Base-by-base conservation (phyloP, 2,888 invertebrate genomes). In the Drosophila imparisetae region DNA sequence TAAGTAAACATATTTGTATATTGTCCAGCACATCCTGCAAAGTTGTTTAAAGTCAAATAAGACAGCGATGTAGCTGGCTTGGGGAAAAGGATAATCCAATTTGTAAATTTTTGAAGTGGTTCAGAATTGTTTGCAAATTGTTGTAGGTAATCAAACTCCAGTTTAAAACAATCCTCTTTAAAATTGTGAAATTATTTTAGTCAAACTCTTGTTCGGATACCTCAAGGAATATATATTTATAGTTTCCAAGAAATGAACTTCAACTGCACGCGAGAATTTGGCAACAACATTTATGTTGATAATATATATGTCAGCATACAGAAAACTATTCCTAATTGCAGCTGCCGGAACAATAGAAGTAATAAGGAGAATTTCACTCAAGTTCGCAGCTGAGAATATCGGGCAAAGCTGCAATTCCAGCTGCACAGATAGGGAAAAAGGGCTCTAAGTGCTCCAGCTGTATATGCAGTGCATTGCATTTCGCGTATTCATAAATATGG, bases 401-500 rank as follows among this genome's bases (percentile, higher is more conserved):
- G 13, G 15, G 15, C 45, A 45, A 45, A 24, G 24, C 53, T 75
- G 77, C 63, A 66, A 45, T 67, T 24, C 27, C 27, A 24, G 24
- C 15, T 64, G 76, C 76, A 54, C 50, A 80, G 77, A 78, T 80
- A 78, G 72, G 72, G 29, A 8, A 10, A 66, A 48, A n/a, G 2
- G 8, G 69, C 55, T 60, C 63, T 32, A 66, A 76, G 72, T 78
- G 72, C 53, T 27, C 8, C 34, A 30, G 52, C 52, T 64, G n/a
- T n/a, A 53, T 66, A 73, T 59, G 67, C 58, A 75, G 66, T 72
- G 72, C 72, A 76, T 80, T 72, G 66, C 77, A 30, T 60, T 67
- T 55, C 76, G 65, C 55, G 80, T 71, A 80, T 80, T 78, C 81
- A 80, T 76, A 78, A 78, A 78, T 78, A 72, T 66, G 48, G 30